Base-by-base conservation (phyloP, 2,797 vertebrate genomes). In the Threskiornis aethiopicus region DNA sequence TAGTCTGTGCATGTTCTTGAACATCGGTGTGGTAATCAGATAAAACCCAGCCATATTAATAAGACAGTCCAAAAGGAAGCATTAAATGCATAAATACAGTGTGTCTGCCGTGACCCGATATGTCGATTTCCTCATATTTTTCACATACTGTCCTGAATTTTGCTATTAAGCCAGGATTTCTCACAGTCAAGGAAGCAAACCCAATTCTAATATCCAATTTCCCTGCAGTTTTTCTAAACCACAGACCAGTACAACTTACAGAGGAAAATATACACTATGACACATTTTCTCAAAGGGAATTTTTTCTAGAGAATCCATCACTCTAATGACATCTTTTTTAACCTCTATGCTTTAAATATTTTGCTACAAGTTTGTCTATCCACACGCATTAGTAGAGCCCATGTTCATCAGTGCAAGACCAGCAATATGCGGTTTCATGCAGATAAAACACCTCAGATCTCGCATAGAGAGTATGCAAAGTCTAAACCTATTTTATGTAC, bases 301-400 rank as follows among this genome's bases (percentile, higher is more conserved):
- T 61, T 90, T 93, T 95, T 44, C 78, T 84, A 52, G 44, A 83
- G 71, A 87, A 93, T 85, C 24, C 47, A 80, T 89, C 75, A 80
- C 31, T 66, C 52, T 41, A 59, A 65, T 47, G 33, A 58, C 31
- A 76, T 72, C 16, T 79, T 78, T 76, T 82, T 85, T 49, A 84
- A 73, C 51, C 24, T 49, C 67, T 66, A 1, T 16, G 33, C 35
- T 92, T 91, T 66, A 67, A 85, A 52, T 6, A 17, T 46, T 78
- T 91, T 7, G 2, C 31, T 89, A 11, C 14, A 65, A 86, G 69
- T 39, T 52, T 29, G 9, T 46, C 75, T 64, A 19, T 37, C 76
- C 46, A 65, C 33, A 33, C 42, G 31, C 80, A 39, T 76, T 67
- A 87, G 21, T 14, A 28, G 28, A 83, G 25, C 7, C 39, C 42